A percentile compares a stretch with the other conserved stretches of the same genome.
Conservation (phyloP, 2,113 vertebrate species). For the Mobula birostris region DNA sequence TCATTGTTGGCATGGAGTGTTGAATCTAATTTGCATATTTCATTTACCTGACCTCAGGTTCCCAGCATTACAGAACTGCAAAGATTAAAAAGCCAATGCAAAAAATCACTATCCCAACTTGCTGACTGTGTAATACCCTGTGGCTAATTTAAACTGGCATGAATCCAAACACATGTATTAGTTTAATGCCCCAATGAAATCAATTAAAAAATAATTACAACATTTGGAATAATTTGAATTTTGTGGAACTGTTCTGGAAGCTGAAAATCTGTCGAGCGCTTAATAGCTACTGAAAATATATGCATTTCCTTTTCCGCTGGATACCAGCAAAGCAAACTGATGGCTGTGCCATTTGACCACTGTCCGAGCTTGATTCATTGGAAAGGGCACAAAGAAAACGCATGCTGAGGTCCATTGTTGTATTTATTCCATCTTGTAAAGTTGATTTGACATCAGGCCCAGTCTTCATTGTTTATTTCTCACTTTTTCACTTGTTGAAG, state of each 20-base stretch:
- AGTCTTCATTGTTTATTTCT: not conserved
- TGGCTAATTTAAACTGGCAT: constrained; percentile 15
- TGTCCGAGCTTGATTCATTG: not conserved
- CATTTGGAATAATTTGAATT: constrained; percentile 30
- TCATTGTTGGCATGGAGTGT: not conserved
- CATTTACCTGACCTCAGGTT: constrained; percentile 19
- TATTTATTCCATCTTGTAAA: not conserved
- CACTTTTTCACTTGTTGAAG: not conserved
- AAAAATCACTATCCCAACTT: constrained; percentile 15
- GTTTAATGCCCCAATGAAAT: constrained; percentile 35
- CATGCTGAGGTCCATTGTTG: not conserved
- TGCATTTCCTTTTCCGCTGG: not conserved
- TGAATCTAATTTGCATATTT: constrained; percentile 16
- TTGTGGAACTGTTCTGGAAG: constrained; percentile 14
- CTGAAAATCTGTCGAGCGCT: constrained; percentile 1
- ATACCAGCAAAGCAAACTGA: not conserved
- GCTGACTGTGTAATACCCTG: constrained; percentile 32
- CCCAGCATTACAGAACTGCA: not conserved
- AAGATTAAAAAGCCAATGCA: constrained; percentile 21
- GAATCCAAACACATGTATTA: constrained; percentile 9
- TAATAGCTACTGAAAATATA: constrained; percentile 6
- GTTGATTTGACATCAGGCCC: not conserved
- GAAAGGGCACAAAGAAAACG: not conserved
- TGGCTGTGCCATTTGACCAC: not conserved
- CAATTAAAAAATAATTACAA: constrained; percentile 27